Base-by-base conservation (phyloP, 2,113 vertebrate genomes). In the Gallinago paraguaiae region DNA sequence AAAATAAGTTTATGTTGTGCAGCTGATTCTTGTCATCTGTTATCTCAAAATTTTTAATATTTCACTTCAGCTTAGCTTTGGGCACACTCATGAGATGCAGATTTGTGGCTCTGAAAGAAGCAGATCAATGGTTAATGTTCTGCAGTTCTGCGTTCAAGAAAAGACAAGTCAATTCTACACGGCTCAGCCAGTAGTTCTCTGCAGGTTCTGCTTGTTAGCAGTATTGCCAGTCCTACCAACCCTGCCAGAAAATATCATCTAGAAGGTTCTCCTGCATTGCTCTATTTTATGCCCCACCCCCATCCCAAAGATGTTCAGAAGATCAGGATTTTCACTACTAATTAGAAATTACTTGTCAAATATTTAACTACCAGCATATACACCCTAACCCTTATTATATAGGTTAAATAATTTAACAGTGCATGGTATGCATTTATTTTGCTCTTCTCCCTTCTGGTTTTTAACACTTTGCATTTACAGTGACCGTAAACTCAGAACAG, bases 1-100 rank as follows among this genome's bases (percentile, higher is more conserved):
- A 93, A 85, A 92, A 92, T 86, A 60, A 53, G 3, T 88, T 86
- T 64, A 28, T 72, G 45, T 81, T 85, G 31, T 82, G 31, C 30
- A 86, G 41, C 41, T 83, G 67, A 90, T 93, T 93, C 59, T 80
- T 83, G 82, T 91, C 41, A 77, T 94, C 63, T 91, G 20, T 82
- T 91, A 46, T 59, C 46, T 63, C 78, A 82, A 80, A 88, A 45
- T 23, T 77, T 91, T 31, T 82, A 56, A 37, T 78, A 82, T 63
- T 89, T 91, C 37, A 28, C n/a, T 92, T 91, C 10, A 48, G 56
- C 27, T 74, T 46, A 56, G 30, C 43, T 78, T 18, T 20, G 16
- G 41, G 6, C 23, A 59, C 13, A 8, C 2, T 54, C 41, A 60
- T 1, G 27, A 90, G 51, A 56, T 35, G 17, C 12, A 63, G 8